A percentile compares a stretch with the other conserved stretches of the same genome.
Evolutionary conservation across 1,140 invertebrate genomes (phyloP).

Genomic region (Pentalonia nigronervosa): DNA sequence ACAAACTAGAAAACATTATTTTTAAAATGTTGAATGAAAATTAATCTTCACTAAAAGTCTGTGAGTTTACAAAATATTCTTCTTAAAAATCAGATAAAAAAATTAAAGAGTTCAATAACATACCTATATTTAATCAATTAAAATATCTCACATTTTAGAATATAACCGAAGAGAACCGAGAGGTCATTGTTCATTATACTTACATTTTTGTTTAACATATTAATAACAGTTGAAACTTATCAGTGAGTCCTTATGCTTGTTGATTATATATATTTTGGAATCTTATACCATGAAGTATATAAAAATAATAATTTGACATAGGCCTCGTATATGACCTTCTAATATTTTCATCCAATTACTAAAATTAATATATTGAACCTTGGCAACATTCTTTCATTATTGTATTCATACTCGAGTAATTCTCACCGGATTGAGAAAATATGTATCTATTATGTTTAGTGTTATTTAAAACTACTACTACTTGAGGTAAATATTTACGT

Average conservation of each 20-base stretch:
- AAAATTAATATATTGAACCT: constrained; percentile 27
- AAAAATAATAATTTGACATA: neutral
- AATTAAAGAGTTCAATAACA: neutral
- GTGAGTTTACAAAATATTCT: neutral
- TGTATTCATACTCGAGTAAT: neutral
- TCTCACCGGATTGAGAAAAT: neutral
- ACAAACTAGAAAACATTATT: neutral
- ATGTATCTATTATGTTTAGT: neutral
- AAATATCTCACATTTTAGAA: neutral
- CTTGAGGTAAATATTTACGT: neutral
- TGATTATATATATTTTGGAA: constrained; percentile 12
- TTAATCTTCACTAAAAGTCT: neutral
- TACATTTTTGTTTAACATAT: neutral
- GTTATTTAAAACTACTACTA: neutral
- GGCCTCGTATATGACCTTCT: constrained; percentile 16
- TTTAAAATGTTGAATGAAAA: neutral
- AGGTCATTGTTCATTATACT: neutral
- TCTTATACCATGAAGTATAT: constrained; percentile 31
- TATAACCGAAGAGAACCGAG: neutral
- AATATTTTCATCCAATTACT: neutral
- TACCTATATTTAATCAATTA: neutral
- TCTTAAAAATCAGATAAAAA: neutral
- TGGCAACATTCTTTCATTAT: neutral
- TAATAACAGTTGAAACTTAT: neutral
- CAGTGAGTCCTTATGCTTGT: neutral